A percentile compares a stretch with the other conserved stretches of the same genome.
Conservation (phyloP, 2,797 vertebrate species). For the Toxotes lorentzi region DNA sequence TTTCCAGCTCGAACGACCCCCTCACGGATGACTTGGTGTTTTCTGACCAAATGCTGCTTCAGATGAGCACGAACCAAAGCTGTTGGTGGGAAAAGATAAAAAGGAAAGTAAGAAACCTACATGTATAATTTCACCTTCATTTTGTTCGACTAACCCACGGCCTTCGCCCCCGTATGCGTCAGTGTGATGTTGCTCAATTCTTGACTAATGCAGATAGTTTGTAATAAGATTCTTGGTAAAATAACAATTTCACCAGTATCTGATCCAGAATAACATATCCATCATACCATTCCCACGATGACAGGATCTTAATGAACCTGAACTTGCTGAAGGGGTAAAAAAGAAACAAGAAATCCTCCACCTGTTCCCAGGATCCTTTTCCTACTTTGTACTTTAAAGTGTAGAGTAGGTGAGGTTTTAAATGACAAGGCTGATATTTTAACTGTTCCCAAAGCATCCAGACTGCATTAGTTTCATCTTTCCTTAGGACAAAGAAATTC, state of each 20-base stretch:
- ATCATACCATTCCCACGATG: neutral
- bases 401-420: neutral
- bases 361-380: neutral
- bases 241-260: neutral
- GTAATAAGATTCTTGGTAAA: neutral
- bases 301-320: neutral
- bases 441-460: neutral
- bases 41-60: conserved; percentile 50
- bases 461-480: neutral
- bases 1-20: conserved; percentile 76
- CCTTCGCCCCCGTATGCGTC: neutral
- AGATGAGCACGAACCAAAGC: conserved; percentile 69
- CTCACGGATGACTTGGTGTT: conserved; percentile 71
- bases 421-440: neutral
- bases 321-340: neutral
- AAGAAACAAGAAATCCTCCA: neutral
- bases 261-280: neutral
- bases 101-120: neutral
- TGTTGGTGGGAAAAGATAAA: conserved; percentile 40
- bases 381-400: neutral
- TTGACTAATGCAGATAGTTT: neutral
- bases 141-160: neutral
- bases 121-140: neutral
- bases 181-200: neutral
- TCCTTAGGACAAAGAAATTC: neutral